These are phyloP conservation scores for Cercopithecus diana DNA, from an alignment of 2,797 vertebrate species.

Conservation along the genomic window DNA sequence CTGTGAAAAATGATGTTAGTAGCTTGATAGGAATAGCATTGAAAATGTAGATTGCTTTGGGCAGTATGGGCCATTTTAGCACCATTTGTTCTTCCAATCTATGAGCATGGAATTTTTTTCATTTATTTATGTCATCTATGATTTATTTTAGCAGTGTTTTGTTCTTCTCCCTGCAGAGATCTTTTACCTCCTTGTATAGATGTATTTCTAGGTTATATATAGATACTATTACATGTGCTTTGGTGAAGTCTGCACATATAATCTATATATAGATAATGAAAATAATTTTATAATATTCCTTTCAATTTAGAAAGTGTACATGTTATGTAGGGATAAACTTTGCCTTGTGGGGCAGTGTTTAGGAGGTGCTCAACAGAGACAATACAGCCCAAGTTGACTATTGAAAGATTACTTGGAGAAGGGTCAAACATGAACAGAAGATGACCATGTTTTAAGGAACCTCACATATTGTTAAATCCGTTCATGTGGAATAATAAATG, in stretches of 20 bases:
- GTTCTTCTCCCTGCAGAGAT: too few relatives aligned
- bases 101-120: too few relatives aligned
- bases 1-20: not conserved
- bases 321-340: not conserved
- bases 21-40: not conserved
- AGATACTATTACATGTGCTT: not conserved
- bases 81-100: too few relatives aligned
- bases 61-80: not conserved
- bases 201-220: too few relatives aligned
- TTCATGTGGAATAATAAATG: not conserved
- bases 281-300: not conserved
- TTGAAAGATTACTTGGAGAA: not conserved
- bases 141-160: too few relatives aligned
- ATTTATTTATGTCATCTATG: too few relatives aligned
- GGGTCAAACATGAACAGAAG: not conserved
- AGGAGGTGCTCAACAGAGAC: not conserved
- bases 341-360: not conserved
- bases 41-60: not conserved
- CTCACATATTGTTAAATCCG: not conserved
- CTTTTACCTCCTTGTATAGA: too few relatives aligned
- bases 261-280: not conserved
- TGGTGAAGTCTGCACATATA: not conserved
- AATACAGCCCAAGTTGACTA: not conserved
- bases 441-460: not conserved
- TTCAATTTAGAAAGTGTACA: not conserved